Base-by-base conservation (phyloP, 2,888 invertebrate genomes). In the Phania funesta region DNA sequence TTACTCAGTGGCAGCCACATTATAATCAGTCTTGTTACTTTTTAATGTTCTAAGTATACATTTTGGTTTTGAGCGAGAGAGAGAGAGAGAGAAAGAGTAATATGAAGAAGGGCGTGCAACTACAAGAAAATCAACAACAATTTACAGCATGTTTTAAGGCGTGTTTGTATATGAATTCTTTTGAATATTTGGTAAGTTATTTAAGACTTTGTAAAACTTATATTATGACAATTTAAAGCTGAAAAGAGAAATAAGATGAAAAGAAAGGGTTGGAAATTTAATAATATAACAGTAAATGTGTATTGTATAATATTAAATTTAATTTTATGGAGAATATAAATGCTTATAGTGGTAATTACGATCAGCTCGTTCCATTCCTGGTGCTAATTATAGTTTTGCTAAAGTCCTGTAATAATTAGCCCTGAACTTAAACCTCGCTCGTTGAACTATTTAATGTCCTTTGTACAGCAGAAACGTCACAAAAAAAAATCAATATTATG, bases 1-100 rank as follows among this genome's bases (percentile, higher is more conserved):
- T 78, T n/a, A n/a, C n/a, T n/a, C 38, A 64, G 44, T 64, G 64
- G 58, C 68, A 58, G 58, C 78, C 74, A 74, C 78, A 75, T 82
- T 64, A 24, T 68, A 46, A 68, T 82, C 82, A 82, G 82, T 82
- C 82, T 82, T 78, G 32, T 78, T 76, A 54, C 50, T 46, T 38
- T 75, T 46, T 65, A 35, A 82, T 75, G 58, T 78, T 65, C 68
- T 70, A 75, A 75, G 74, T 82, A 78, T 75, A 75, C 70, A 78
- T 78, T 54, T 64, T 77, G 62, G 18, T 13, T 38, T 13, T 26
- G 3, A 26, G n/a, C 26, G 26, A 26, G 26, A 26, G 3, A 5
- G 3, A 26, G 3, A 11, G 9, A 20, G 2, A 22, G 24, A 5
- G 32, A 46, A 9, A 11, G 24, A 13, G n/a, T 52, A 11, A 9